Evolutionary conservation across 1,140 invertebrate genomes (phyloP), one percentile per base, ranked within the genome.

Genomic region (Pemphigus obesinymphae): DNA sequence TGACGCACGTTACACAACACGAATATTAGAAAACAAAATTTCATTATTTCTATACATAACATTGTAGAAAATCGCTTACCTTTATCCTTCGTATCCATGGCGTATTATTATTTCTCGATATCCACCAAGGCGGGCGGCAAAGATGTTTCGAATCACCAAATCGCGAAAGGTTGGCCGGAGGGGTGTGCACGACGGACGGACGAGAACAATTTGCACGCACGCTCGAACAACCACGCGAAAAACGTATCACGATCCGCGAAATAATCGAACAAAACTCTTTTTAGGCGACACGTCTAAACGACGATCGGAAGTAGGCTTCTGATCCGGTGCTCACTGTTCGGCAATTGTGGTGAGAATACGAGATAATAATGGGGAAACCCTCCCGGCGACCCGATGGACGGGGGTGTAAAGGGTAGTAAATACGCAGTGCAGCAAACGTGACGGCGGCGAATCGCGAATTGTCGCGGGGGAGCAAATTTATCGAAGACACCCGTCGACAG

Each of bases 291-390:
- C 43, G 13, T n/a, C 43, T 11, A 45, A 45, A 45, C 43, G 43
- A n/a, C 43, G 1, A 40, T 11, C 43, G 3, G 17, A 53, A 53
- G n/a, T n/a, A n/a, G n/a, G n/a, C n/a, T 17, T 48, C 13, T 17
- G 15, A 17, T 23, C n/a, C 55, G 31, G 6, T 0, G 63, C 10
- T n/a, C 34, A 48, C 23, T 20, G 20, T 3, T 53, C 5, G 40
- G 5, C 5, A 8, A 13, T 15, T 7, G 66, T 45, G 66, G n/a
- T n/a, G n/a, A n/a, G n/a, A n/a, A n/a, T n/a, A 26, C 68, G 40
- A 23, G 40, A 72, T 72, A 23, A 61, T 78, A 78, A 61, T 78
- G 75, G 50, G 34, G 53, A 78, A 78, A 78, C 48, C 75, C 75
- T 55, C 75, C 75, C 53, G 75, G 34, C 3, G 53, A 6, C 13